Percentiles rank a stretch among this genome's conserved stretches.
These are phyloP conservation scores for Lithobates sylvaticus DNA, from an alignment of 2,797 vertebrate genomes.

Conservation along the genomic window DNA sequence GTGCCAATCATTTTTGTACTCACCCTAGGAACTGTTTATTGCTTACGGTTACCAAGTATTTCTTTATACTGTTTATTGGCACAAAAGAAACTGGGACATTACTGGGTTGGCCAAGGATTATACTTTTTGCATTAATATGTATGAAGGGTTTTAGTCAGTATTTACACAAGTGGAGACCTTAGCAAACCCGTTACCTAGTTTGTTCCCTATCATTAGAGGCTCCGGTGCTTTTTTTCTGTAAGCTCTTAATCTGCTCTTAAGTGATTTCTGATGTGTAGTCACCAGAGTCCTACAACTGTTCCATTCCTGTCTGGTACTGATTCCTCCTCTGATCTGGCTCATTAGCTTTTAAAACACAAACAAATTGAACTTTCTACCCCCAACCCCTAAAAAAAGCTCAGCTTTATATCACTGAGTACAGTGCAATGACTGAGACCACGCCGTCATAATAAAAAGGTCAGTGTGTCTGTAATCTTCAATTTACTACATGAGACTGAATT, in stretches of 20 bases:
- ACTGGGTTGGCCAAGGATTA: slow-evolving; percentile 20
- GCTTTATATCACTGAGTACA: slow-evolving; percentile 19
- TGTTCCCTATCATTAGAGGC: slow-evolving; percentile 55
- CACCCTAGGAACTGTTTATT: too few species aligned
- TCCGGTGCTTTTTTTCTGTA: slow-evolving; percentile 44
- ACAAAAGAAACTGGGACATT: too few species aligned
- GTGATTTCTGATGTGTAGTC: slow-evolving; percentile 59
- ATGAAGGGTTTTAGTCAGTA: slow-evolving; percentile 40
- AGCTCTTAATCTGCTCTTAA: slow-evolving; percentile 55
- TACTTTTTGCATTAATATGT: slow-evolving; percentile 17
- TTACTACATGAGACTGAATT: slow-evolving; percentile 24
- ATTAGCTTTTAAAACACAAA: slow-evolving; percentile 54
- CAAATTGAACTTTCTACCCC: slow-evolving; percentile 34
- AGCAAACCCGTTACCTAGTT: slow-evolving; percentile 46
- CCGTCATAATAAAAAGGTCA: not conserved
- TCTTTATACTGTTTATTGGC: too few species aligned
- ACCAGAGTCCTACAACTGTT: slow-evolving; percentile 9
- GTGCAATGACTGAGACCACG: not conserved
- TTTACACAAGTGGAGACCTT: slow-evolving; percentile 40
- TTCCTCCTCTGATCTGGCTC: slow-evolving; percentile 48
- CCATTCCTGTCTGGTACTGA: slow-evolving; percentile 54
- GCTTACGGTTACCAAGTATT: too few species aligned
- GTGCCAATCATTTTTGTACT: too few species aligned
- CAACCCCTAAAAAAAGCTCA: slow-evolving; percentile 6
- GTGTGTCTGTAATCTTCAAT: slow-evolving; percentile 7